Evolutionary conservation across 2,888 invertebrate genomes (phyloP).

Genomic region (Patella caerulea): DNA sequence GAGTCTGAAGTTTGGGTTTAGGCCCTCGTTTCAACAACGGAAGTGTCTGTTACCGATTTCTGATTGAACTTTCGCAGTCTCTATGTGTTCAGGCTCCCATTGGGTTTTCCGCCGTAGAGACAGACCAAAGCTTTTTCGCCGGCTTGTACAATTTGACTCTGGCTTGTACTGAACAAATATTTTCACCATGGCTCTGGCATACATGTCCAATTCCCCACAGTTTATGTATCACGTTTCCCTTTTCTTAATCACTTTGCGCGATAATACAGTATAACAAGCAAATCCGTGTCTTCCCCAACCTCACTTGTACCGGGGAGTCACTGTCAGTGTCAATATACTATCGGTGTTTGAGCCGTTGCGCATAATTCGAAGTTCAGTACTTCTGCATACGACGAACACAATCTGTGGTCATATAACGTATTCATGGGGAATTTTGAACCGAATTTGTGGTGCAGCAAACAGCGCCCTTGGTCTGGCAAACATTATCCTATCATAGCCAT

Average conservation of each 20-base stretch:
- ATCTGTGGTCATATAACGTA: neutral
- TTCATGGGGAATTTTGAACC: neutral
- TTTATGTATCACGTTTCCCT: neutral
- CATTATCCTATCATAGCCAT: neutral
- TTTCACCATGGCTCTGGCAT: slow-evolving; percentile 4
- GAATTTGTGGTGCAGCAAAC: neutral
- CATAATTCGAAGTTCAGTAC: neutral
- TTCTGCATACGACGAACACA: slow-evolving; percentile 6
- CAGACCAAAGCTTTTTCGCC: slow-evolving; percentile 13
- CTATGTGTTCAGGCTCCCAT: slow-evolving; percentile 15
- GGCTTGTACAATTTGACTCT: neutral
- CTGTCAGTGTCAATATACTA: neutral
- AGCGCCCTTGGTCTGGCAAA: neutral
- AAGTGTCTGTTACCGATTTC: slow-evolving; percentile 7
- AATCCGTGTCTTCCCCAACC: slow-evolving; percentile 42
- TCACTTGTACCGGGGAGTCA: neutral
- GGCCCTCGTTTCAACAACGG: neutral
- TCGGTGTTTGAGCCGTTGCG: neutral
- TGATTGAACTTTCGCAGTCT: slow-evolving; percentile 22
- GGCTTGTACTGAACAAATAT: slow-evolving; percentile 14
- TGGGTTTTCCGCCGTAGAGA: slow-evolving; percentile 20
- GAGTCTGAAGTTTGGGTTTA: neutral
- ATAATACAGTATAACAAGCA: slow-evolving; percentile 33
- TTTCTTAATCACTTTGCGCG: slow-evolving; percentile 10
- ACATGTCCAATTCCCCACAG: slow-evolving; percentile 1